Base-by-base conservation (phyloP, 1,140 invertebrate species). In the Plectrocnemia conspersa region DNA sequence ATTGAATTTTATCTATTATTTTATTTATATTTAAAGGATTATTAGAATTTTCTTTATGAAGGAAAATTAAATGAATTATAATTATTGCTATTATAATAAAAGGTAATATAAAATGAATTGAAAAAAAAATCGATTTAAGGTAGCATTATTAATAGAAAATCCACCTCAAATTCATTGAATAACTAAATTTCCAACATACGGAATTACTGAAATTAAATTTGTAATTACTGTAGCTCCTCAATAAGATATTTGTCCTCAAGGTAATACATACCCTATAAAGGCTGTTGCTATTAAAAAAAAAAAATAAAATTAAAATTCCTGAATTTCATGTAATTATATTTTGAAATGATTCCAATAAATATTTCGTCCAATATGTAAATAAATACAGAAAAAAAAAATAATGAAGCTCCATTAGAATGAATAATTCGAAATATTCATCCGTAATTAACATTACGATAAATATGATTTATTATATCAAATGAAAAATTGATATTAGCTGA, bases 161-260 rank as follows among this genome's bases (percentile, higher is more conserved):
- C 82, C 82, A 24, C 81, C 82, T 74, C 82, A 85, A 57, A 85
- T 63, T 78, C 79, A 86, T 74, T 78, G 66, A 18, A 83, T 78
- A 64, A 84, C 63, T 54, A 61, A 64, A 45, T 65, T 64, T 38
- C 82, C 81, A 69, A 84, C 64, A 64, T 79, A 82, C 2, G 82
- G 82, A 36, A 85, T 78, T 3, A 81, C 80, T 10, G 82, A 83
- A 54, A 85, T 53, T 63, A 85, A 61, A 68, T 83, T 84, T 47
- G 81, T 85, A 80, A 86, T 86, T 15, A 85, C 82, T 44, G 82
- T 83, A 6, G 82, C 82, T 35, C 79, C 81, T 77, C 82, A 85
- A 68, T 82, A 84, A 13, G 79, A 84, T 77, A 86, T 86, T 79
- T 86, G 82, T 18, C 81, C 82, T 73, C 82, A 84, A 2, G 80